Base-by-base conservation (phyloP, 2,113 vertebrate species). In the Callocephalon fimbriatum region DNA sequence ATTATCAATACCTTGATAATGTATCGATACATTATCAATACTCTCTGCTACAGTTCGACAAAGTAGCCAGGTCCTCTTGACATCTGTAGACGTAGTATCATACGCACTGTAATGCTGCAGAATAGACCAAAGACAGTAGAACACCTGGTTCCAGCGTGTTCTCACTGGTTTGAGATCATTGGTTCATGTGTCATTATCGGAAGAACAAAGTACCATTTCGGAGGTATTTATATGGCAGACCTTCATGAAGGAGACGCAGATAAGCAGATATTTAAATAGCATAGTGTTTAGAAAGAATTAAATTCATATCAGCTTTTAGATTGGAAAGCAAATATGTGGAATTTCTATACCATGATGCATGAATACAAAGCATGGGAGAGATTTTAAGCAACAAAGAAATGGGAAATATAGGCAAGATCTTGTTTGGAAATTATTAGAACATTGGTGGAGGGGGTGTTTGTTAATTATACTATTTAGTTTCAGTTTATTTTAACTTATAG, bases 81-180 rank as follows among this genome's bases (percentile, higher is more conserved):
- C 12, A 25, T 10, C 35, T 22, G 13, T 0, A 18, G 22, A 7
- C 9, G 15, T 3, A 14, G 7, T 12, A 11, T 6, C 22, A 7
- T 2, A 59, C 72, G 19, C 14, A 12, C 29, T 38, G 16, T 6
- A 53, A 61, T n/a, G 47, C 14, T 44, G 10, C 56, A 66, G 51
- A 81, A 76, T 3, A 62, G 18, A 51, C 32, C 27, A 42, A 65
- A 48, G 31, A 15, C 8, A 68, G 17, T 10, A 47, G 10, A 75
- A 53, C 22, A 38, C 2, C 38, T n/a, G 18, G 8, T 71, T 71
- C 58, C 51, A 37, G 20, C 8, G 3, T 21, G 25, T 81, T 47
- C 32, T 80, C 50, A 23, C 9, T 20, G 12, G 26, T 63, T 63
- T 26, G 19, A 59, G 11, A 42, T 38, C n/a, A 73, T 13, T 9